These are phyloP conservation scores for Odocoileus hemionus DNA, from an alignment of 2,113 vertebrate genomes.

Conservation along the genomic window DNA sequence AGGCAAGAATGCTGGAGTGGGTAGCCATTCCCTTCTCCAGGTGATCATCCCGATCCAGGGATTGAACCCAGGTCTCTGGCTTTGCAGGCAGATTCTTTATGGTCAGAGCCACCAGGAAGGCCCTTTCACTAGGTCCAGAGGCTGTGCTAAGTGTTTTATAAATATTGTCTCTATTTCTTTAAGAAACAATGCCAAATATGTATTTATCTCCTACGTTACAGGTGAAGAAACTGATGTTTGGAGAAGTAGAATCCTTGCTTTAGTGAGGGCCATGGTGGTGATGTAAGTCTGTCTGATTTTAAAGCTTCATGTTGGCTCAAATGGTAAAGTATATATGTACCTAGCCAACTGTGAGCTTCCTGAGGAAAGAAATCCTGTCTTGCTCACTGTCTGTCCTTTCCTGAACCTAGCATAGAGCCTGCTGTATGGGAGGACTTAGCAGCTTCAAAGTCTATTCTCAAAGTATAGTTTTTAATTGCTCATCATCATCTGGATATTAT, in stretches of 20 bases:
- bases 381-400: background rate
- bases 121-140: background rate
- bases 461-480: background rate
- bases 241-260: background rate
- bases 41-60: background rate
- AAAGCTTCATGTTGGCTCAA: background rate
- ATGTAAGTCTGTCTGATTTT: background rate
- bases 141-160: background rate
- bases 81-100: background rate
- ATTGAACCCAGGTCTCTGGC: background rate
- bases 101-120: background rate
- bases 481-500: background rate
- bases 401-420: background rate
- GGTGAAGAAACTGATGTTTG: background rate
- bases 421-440: background rate
- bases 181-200: background rate
- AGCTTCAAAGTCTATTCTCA: background rate
- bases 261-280: background rate
- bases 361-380: background rate
- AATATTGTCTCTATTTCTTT: background rate
- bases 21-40: background rate
- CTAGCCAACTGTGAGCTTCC: background rate
- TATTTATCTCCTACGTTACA: background rate
- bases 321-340: background rate
- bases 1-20: background rate